Base-by-base conservation (phyloP, 2,113 vertebrate species). In the Dissostichus mawsoni region DNA sequence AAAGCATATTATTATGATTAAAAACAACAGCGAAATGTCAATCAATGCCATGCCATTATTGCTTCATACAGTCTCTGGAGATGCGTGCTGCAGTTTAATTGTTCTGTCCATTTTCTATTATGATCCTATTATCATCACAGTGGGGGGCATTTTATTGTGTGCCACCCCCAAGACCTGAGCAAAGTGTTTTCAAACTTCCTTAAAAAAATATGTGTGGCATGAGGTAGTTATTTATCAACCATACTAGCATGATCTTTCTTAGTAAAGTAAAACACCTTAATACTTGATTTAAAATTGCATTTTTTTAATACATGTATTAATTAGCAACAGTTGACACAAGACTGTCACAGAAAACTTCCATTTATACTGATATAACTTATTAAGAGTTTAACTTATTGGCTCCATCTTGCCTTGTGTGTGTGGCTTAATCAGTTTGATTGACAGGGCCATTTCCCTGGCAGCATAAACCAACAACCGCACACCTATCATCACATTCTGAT, bases 1-100 rank as follows among this genome's bases (percentile, higher is more conserved):
- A 92, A 92, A 91, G 88, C 87, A 73, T 91, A 90, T 91, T 87
- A 93, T 93, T 93, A 93, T 89, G 82, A 92, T 85, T 92, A 89
- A 90, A 92, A 89, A 87, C 77, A 92, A 90, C 76, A 89, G 88
- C 53, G 76, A 93, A 87, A 88, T 91, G 89, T 92, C 91, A 93
- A 88, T 93, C 93, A 93, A 90, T 90, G 84, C 41, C 68, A 11
- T 29, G 69, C 81, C 84, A 87, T 91, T 91, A 87, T 89, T 92
- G 82, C 90, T 76, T 92, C 65, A 62, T 61, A 80, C 74, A 80
- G 70, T 83, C 70, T 86, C 61, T 82, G 48, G 62, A 86, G 86
- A 86, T 74, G 70, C 81, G 62, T 79, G 75, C 63, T 76, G 56
- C 36, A 17, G 57, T 83, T 82, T 73, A 18, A 59, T 87, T 67